Evolutionary conservation across 2,797 vertebrate species (phyloP).

Genomic region (Choloepus didactylus): DNA sequence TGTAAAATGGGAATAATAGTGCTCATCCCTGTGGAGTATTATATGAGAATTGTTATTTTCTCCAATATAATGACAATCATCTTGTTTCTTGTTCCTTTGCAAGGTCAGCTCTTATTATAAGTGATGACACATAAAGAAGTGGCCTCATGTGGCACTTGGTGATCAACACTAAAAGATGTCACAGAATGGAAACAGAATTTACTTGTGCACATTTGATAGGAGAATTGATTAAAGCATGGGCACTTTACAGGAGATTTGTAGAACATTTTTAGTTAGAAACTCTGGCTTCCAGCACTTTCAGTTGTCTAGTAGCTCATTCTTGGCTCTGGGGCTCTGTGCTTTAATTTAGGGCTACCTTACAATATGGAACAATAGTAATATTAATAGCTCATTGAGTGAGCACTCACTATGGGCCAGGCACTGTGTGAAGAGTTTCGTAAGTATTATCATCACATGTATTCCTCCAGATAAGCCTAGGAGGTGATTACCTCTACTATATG

Average conservation of each 20-base stretch:
- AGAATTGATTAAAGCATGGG: not conserved
- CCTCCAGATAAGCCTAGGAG: too few relatives aligned
- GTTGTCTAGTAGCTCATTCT: not conserved
- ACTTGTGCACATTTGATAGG: not conserved
- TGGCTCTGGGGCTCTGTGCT: not conserved
- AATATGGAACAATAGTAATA: not conserved
- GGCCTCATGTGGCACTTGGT: not conserved
- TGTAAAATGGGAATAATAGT: accelerated
- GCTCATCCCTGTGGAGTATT: not conserved
- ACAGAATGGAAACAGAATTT: not conserved
- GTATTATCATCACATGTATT: not conserved
- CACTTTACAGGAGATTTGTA: not conserved
- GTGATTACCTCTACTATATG: not conserved
- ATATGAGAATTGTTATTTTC: not conserved
- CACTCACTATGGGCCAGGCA: not conserved
- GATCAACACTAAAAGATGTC: not conserved
- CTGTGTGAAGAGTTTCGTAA: accelerated
- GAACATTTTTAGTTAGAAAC: not conserved
- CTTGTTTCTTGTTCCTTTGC: not conserved
- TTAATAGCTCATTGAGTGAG: not conserved
- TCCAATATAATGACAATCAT: accelerated
- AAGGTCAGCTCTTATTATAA: accelerated
- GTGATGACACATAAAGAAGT: not conserved
- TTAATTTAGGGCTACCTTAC: not conserved
- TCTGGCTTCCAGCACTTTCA: not conserved